Percentiles rank a stretch among this genome's conserved stretches.
Conservation (phyloP, 2,888 invertebrate genomes). For the Ormyrus nitidulus region DNA sequence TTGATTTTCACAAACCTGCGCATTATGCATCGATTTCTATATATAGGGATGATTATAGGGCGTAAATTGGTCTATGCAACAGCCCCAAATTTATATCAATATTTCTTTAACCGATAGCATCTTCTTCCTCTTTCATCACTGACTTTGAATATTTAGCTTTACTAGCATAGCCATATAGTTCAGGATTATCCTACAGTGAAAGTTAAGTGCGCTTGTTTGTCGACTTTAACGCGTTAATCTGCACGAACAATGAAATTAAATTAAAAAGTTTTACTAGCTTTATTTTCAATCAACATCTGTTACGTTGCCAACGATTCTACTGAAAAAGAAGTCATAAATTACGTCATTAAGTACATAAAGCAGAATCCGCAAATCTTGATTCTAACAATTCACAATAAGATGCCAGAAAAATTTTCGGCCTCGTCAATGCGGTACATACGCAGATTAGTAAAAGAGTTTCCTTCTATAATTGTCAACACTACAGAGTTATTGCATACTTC, state of each 20-base stretch:
- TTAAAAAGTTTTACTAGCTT: not conserved
- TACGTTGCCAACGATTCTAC: not conserved
- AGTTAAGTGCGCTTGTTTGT: too few species aligned
- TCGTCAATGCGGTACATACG: not conserved
- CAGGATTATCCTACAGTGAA: too few species aligned
- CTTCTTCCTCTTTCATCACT: not conserved
- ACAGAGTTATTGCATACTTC: not conserved
- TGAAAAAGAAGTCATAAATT: conserved; percentile 3
- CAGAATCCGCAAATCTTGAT: not conserved
- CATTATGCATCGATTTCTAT: not conserved
- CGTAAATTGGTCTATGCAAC: not conserved
- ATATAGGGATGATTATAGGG: conserved; percentile 4
- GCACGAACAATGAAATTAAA: not conserved
- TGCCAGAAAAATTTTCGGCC: not conserved
- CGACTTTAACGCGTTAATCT: too few species aligned
- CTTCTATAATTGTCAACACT: conserved; percentile 13
- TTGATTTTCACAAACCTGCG: too few species aligned
- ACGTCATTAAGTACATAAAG: not conserved
- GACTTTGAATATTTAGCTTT: too few species aligned
- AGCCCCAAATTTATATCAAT: conserved; percentile 8
- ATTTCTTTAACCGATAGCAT: conserved; percentile 29
- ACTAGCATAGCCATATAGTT: too few species aligned
- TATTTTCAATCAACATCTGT: not conserved
- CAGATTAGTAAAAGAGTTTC: conserved; percentile 2
- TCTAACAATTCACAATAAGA: conserved; percentile 4